These are phyloP conservation scores for Catharus minimus DNA, from an alignment of 2,113 vertebrate species.

Conservation along the genomic window DNA sequence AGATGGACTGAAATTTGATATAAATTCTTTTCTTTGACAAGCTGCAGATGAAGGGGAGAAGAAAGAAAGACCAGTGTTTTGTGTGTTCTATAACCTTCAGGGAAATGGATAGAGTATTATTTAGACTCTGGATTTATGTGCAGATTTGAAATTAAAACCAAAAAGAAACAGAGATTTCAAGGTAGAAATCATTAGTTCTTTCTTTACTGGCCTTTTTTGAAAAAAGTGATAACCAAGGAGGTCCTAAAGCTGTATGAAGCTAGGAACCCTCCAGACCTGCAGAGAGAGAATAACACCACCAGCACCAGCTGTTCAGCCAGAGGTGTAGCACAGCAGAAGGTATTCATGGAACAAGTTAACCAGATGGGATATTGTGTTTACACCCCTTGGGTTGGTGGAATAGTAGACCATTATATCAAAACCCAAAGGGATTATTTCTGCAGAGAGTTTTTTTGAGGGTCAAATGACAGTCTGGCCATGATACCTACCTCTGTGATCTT, in stretches of 20 bases:
- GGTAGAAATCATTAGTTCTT: neutral
- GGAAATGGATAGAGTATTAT: neutral
- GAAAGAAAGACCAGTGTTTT: neutral
- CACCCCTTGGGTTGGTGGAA: neutral
- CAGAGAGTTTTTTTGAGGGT: neutral
- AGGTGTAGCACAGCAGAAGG: fast-evolving
- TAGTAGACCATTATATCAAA: neutral
- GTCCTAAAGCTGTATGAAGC: neutral
- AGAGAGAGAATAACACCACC: neutral
- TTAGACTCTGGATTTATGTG: conserved; percentile 7
- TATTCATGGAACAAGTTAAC: neutral
- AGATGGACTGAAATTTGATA: conserved; percentile 49
- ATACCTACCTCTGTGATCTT: neutral
- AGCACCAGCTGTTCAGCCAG: neutral
- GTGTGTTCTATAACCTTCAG: neutral
- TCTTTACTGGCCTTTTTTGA: neutral
- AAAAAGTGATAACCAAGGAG: neutral
- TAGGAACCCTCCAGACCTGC: neutral
- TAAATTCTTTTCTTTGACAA: neutral
- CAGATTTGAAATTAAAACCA: neutral
- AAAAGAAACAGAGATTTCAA: neutral
- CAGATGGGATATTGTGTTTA: neutral
- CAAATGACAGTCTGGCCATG: neutral
- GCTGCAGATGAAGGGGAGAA: neutral
- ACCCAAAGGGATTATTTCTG: neutral